Conservation (phyloP, 2,113 vertebrate genomes). For the Microtus richardsoni region DNA sequence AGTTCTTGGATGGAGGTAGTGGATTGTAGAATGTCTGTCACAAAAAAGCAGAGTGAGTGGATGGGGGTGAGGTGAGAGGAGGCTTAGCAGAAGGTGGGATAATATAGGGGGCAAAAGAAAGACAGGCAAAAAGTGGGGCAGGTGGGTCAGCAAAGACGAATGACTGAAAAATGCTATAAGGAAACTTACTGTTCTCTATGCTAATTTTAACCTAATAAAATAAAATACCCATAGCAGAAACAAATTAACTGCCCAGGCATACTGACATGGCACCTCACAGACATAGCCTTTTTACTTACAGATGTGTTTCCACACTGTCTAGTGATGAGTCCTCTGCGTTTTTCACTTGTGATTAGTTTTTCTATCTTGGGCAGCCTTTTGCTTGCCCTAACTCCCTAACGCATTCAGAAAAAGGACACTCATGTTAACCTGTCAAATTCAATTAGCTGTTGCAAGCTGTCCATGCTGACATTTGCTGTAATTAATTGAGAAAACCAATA, state of each 20-base stretch:
- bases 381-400: not conserved
- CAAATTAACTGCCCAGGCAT: not conserved
- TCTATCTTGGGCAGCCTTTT: slow-evolving; percentile 17
- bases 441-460: slow-evolving; percentile 69
- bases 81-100: no score
- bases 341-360: not conserved
- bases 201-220: not conserved
- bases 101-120: not conserved
- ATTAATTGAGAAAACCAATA: slow-evolving; percentile 70
- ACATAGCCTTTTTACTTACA: not conserved
- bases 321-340: not conserved
- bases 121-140: no score
- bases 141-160: not conserved
- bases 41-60: not conserved
- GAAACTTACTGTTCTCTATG: not conserved
- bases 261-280: not conserved
- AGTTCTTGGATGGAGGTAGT: not conserved
- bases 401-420: slow-evolving; percentile 42
- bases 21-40: not conserved
- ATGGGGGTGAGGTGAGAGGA: not conserved
- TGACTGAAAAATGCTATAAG: not conserved
- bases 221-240: not conserved
- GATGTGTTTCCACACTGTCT: not conserved
- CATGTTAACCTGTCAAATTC: slow-evolving; percentile 76
- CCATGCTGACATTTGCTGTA: slow-evolving; percentile 61